Conservation (phyloP, 2,888 invertebrate genomes). For the Caenorhabditis sulstoni region DNA sequence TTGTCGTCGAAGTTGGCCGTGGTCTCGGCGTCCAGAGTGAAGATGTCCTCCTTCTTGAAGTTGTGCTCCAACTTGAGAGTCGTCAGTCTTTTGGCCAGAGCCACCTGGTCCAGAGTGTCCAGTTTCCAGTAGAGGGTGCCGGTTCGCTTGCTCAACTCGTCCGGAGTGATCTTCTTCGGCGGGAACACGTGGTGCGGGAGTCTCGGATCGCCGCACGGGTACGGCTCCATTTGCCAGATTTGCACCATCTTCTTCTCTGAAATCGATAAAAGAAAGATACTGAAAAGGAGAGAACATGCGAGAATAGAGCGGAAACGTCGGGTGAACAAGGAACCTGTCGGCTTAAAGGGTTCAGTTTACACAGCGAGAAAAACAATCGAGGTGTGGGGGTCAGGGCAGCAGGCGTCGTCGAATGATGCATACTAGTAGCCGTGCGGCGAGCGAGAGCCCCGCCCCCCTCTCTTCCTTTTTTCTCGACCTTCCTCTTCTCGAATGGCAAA, state of each 20-base stretch:
- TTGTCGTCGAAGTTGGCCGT: conserved; percentile 79
- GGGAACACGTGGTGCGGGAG: conserved; percentile 89
- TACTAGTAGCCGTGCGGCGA: conserved; percentile 11
- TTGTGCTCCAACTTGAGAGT: conserved; percentile 77
- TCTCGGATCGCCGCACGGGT: conserved; percentile 86
- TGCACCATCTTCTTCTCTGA: conserved; percentile 86
- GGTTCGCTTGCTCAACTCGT: conserved; percentile 86
- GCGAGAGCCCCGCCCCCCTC: conserved; percentile 1
- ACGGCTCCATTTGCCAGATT: conserved; percentile 91
- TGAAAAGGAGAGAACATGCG: conserved; percentile 4
- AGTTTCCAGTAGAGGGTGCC: conserved; percentile 90
- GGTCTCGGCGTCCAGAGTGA: conserved; percentile 76
- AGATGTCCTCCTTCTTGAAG: conserved; percentile 78
- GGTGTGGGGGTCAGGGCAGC: conserved; percentile 4
- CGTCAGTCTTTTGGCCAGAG: conserved; percentile 75
- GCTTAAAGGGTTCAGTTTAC: conserved; percentile 17
- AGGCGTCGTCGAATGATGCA: background rate
- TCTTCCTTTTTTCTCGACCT: conserved; percentile 18
- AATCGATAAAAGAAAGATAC: background rate
- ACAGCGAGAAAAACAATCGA: conserved; percentile 10
- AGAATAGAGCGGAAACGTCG: conserved; percentile 7
- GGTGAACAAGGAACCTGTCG: conserved; percentile 10
- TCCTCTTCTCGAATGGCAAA: conserved; percentile 41
- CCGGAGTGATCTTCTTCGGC: conserved; percentile 86
- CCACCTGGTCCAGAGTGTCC: conserved; percentile 75